Conservation (phyloP, 1,140 invertebrate species). For the Spodoptera frugiperda region DNA sequence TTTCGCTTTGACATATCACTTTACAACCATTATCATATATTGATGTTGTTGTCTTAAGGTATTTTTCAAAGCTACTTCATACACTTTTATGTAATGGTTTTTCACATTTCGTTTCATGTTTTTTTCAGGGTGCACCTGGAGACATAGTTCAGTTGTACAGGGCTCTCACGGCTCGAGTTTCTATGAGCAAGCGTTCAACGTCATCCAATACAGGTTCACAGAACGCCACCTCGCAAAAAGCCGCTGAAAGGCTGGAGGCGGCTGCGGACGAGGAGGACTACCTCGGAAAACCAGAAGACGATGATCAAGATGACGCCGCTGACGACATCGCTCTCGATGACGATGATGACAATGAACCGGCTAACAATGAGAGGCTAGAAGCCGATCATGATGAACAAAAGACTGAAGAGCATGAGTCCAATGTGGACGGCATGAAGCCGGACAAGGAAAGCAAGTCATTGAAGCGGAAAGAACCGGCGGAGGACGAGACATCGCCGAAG, state of each 20-base stretch:
- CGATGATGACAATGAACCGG: conserved; percentile 47
- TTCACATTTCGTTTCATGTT: neutral
- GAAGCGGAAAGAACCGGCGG: conserved; percentile 77
- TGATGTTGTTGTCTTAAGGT: too few species aligned
- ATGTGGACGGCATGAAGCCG: conserved; percentile 56
- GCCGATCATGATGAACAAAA: conserved; percentile 57
- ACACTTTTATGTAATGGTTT: neutral
- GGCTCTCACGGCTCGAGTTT: conserved; percentile 85
- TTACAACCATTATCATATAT: too few species aligned
- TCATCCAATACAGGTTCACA: conserved; percentile 50
- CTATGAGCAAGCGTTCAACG: conserved; percentile 64
- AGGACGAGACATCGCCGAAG: conserved; percentile 73
- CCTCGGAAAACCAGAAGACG: conserved; percentile 56
- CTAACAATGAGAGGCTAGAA: conserved; percentile 59
- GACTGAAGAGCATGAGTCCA: conserved; percentile 65
- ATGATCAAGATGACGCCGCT: conserved; percentile 50
- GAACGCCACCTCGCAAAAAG: conserved; percentile 65
- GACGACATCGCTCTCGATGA: conserved; percentile 53
- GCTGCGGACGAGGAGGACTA: conserved; percentile 65
- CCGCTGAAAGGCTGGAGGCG: conserved; percentile 69
- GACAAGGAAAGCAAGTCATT: conserved; percentile 68
- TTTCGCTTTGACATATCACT: too few species aligned
- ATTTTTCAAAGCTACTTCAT: too few species aligned
- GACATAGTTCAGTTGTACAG: conserved; percentile 92
- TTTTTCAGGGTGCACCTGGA: conserved; percentile 90